Evolutionary conservation across 2,888 invertebrate genomes (phyloP).

Genomic region (Hoplodrina blanda): DNA sequence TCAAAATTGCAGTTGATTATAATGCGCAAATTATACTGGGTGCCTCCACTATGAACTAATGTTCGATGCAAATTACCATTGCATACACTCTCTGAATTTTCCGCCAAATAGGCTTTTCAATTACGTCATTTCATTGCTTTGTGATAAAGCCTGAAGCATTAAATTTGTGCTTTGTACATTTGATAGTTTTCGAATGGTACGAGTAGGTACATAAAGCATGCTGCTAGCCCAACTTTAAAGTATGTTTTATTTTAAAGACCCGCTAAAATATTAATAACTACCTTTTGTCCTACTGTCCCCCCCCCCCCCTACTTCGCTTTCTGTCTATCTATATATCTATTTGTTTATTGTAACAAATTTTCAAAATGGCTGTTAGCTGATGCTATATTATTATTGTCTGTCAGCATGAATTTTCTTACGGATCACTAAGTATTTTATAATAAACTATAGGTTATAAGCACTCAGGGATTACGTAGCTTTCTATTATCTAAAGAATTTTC

Average conservation of each 20-base stretch:
- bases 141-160: conserved; percentile 53
- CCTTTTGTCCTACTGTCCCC: too few species aligned
- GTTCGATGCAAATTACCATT: conserved; percentile 62
- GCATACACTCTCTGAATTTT: conserved; percentile 55
- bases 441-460: too few species aligned
- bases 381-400: too few species aligned
- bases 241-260: conserved; percentile 13
- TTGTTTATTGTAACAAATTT: too few species aligned
- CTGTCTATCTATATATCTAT: too few species aligned
- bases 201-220: neutral
- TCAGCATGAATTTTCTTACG: too few species aligned
- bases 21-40: conserved; percentile 67
- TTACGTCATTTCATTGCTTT: conserved; percentile 60
- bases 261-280: neutral
- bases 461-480: too few species aligned
- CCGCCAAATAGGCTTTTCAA: conserved; percentile 64
- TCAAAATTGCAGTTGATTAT: conserved; percentile 63
- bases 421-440: too few species aligned
- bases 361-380: too few species aligned
- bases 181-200: conserved; percentile 13
- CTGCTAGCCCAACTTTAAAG: conserved; percentile 1
- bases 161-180: conserved; percentile 36
- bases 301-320: too few species aligned
- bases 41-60: conserved; percentile 52
- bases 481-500: too few species aligned